Percentiles rank a stretch among this genome's conserved stretches.
These are phyloP conservation scores for Aphelenchoides besseyi DNA, from an alignment of 1,140 invertebrate genomes.

Conservation along the genomic window DNA sequence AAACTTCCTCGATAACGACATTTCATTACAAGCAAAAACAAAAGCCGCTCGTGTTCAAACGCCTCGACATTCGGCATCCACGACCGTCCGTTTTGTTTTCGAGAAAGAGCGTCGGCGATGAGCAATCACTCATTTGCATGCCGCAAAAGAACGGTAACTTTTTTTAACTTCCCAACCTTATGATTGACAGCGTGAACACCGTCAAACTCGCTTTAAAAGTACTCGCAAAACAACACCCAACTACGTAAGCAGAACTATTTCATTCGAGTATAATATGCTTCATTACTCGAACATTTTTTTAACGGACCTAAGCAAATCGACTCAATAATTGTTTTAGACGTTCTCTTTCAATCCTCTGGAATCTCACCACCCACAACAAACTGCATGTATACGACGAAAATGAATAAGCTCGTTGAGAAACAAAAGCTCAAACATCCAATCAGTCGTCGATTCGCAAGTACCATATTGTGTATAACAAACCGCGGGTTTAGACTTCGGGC, in stretches of 20 bases:
- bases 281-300: not conserved
- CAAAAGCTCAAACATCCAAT: too few species aligned
- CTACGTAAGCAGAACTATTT: not conserved
- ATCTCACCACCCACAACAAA: not conserved
- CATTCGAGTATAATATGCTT: not conserved
- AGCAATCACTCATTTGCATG: not conserved
- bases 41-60: not conserved
- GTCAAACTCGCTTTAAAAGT: too few species aligned
- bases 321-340: not conserved
- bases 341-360: not conserved
- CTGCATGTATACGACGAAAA: too few species aligned
- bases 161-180: not conserved
- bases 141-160: not conserved
- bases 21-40: constrained; percentile 1
- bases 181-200: too few species aligned
- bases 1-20: constrained; percentile 3
- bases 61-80: not conserved
- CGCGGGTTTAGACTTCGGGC: not conserved
- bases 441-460: not conserved
- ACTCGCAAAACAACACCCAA: too few species aligned
- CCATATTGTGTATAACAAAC: not conserved
- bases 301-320: not conserved
- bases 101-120: not conserved
- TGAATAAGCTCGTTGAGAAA: not conserved
- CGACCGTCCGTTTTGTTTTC: constrained; percentile 14